Evolutionary conservation across 2,113 vertebrate genomes (phyloP).

Genomic region (Axis porcinus): DNA sequence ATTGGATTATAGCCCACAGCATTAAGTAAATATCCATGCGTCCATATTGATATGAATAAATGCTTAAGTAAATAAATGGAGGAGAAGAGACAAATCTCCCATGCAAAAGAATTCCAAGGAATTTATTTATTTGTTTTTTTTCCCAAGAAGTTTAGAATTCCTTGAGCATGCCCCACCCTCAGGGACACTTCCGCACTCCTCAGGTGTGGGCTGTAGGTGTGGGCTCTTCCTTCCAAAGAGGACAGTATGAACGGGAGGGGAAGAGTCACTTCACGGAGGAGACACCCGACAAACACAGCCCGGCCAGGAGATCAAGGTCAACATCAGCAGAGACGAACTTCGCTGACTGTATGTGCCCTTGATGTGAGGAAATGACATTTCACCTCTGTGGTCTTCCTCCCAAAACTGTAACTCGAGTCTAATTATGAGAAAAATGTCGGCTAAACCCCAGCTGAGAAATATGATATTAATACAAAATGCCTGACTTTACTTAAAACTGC

Average conservation of each 20-base stretch:
- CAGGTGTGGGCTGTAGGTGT: neutral
- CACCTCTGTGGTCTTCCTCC: neutral
- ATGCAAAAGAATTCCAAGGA: neutral
- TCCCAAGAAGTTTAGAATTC: neutral
- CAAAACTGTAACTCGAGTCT: neutral
- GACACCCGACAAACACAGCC: neutral
- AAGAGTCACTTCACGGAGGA: neutral
- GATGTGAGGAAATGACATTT: neutral
- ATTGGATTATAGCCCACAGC: neutral
- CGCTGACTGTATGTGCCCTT: neutral
- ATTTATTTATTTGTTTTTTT: too few relatives aligned
- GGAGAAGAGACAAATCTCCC: neutral
- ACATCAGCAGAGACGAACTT: neutral
- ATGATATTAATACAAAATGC: neutral
- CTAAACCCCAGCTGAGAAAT: neutral
- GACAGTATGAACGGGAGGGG: neutral
- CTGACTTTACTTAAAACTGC: neutral
- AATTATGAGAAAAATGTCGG: neutral
- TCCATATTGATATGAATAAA: neutral
- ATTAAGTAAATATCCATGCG: neutral
- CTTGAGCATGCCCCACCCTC: neutral
- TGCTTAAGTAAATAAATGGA: neutral
- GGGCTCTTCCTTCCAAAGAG: neutral
- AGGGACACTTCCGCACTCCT: rapidly evolving
- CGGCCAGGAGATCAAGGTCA: neutral